These are phyloP conservation scores for Hemistola chrysoprasaria DNA, from an alignment of 2,888 invertebrate genomes.

Conservation along the genomic window DNA sequence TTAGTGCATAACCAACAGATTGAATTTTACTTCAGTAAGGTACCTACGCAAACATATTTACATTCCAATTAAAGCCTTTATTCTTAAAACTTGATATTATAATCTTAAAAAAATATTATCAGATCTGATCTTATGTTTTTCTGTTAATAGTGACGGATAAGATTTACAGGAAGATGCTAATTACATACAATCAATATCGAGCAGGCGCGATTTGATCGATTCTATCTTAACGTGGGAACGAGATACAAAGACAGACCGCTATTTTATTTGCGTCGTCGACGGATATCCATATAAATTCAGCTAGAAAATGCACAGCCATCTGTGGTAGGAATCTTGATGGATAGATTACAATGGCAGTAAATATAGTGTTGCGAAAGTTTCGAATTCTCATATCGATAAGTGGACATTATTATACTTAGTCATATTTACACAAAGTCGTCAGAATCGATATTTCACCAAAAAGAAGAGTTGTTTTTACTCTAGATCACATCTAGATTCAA, in stretches of 20 bases:
- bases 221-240: slow-evolving; percentile 51
- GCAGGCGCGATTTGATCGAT: slow-evolving; percentile 41
- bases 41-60: too few relatives aligned
- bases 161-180: slow-evolving; percentile 3
- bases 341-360: slow-evolving; percentile 55
- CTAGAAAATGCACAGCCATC: slow-evolving; percentile 54
- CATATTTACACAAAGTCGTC: too few relatives aligned
- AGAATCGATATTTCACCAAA: too few relatives aligned
- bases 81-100: background rate
- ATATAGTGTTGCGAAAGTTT: slow-evolving; percentile 36
- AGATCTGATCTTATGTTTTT: too few relatives aligned
- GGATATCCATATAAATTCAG: slow-evolving; percentile 55
- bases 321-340: slow-evolving; percentile 64
- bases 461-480: too few relatives aligned
- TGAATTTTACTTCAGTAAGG: too few relatives aligned
- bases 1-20: too few relatives aligned
- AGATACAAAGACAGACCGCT: slow-evolving; percentile 55
- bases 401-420: too few relatives aligned
- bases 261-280: slow-evolving; percentile 56
- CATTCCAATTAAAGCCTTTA: background rate
- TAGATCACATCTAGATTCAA: too few relatives aligned
- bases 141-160: slow-evolving; percentile 18
- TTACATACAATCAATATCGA: slow-evolving; percentile 19
- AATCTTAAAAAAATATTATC: too few relatives aligned
- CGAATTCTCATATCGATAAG: slow-evolving; percentile 26